These are phyloP conservation scores for Dromiciops gliroides DNA, from an alignment of 2,113 vertebrate genomes.

Conservation along the genomic window DNA sequence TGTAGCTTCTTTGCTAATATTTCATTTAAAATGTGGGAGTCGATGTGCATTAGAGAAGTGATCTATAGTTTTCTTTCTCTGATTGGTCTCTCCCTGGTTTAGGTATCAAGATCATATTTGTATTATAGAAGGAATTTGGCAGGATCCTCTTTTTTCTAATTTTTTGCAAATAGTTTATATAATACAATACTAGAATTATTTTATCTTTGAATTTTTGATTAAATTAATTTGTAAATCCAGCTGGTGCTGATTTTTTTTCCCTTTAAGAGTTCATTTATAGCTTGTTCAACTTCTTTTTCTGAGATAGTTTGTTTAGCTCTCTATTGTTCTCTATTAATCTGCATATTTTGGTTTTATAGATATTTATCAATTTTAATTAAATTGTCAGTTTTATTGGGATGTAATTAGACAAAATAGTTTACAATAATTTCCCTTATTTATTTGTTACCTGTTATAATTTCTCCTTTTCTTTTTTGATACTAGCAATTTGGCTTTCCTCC, in stretches of 20 bases:
- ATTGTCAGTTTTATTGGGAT: too few species aligned
- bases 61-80: background rate
- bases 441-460: background rate
- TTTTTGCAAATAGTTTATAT: background rate
- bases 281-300: too few species aligned
- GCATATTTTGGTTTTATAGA: too few species aligned
- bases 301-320: too few species aligned
- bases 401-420: too few species aligned
- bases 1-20: background rate
- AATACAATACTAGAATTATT: background rate
- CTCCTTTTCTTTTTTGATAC: background rate
- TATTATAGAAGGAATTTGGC: background rate
- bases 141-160: too few species aligned
- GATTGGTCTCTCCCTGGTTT: background rate
- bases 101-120: background rate
- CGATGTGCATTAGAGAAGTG: background rate
- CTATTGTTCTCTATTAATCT: too few species aligned
- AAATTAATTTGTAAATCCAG: too few species aligned
- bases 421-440: too few species aligned
- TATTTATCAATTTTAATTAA: too few species aligned
- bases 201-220: background rate
- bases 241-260: too few species aligned
- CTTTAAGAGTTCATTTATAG: too few species aligned
- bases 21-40: background rate
- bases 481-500: background rate